Base-by-base conservation (phyloP, 2,113 vertebrate species). In the Pao palembangensis region DNA sequence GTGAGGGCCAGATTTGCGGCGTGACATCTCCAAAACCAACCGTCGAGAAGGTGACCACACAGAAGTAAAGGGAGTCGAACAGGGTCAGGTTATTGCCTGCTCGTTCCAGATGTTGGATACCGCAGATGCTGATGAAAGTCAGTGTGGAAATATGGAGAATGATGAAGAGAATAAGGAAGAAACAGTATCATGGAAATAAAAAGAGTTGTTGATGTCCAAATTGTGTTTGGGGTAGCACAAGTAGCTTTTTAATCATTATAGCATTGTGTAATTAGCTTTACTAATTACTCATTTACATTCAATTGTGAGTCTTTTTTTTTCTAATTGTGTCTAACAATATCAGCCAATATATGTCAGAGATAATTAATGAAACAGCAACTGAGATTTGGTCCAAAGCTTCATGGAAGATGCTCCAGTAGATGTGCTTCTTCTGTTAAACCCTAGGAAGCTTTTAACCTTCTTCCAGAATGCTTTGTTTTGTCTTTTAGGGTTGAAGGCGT, bases 1-100 rank as follows among this genome's bases (percentile, higher is more conserved):
- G 91, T 0, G 92, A 93, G 15, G 92, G 92, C 92, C 92, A 93
- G 64, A 93, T 93, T 83, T 91, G 84, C 0, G 92, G 92, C 6
- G 91, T 93, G 75, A 93, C 92, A 14, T 93, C 92, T 0, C 92
- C 92, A 3, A 92, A 93, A 0, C 92, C 92, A 78, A 93, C 92
- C 0, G 92, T 93, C 64, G 92, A 93, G 83, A 93, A 93, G 44
- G 92, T 93, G 75, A 93, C 92, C 66, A 93, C 91, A 5, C 92
- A 93, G 87, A 93, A 93, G 82, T 93, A 93, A 31, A 93, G 89
- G 0, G 92, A 93, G 82, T 92, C 89, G 16, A 93, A 93, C 56
- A 93, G 85, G 11, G 92, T 92, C 71, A 93, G 78, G 71, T 93
- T 93, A 78, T 93, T 93, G 20, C 91, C 92, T 0, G 91, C 91